Evolutionary conservation across 2,888 invertebrate genomes (phyloP).

Genomic region (Dyspetes luteomarginatus): DNA sequence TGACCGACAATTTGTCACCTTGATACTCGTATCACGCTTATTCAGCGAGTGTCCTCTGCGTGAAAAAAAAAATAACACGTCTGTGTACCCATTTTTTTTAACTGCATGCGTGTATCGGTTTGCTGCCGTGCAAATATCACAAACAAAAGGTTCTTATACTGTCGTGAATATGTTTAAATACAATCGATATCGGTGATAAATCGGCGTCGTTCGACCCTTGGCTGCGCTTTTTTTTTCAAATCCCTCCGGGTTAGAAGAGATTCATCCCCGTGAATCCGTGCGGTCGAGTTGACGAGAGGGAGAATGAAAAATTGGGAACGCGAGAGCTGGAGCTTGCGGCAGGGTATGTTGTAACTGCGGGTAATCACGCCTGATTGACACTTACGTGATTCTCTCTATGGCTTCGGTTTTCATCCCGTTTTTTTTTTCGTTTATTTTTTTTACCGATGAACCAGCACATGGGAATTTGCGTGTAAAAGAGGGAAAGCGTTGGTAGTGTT

Average conservation of each 20-base stretch:
- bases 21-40: slow-evolving; percentile 16
- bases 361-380: slow-evolving; percentile 52
- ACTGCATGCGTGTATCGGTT: neutral
- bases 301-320: slow-evolving; percentile 45
- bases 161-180: slow-evolving; percentile 34
- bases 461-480: neutral
- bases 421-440: neutral
- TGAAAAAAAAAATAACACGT: neutral
- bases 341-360: slow-evolving; percentile 39
- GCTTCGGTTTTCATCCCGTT: slow-evolving; percentile 24
- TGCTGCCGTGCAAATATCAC: slow-evolving; percentile 30
- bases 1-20: slow-evolving; percentile 19
- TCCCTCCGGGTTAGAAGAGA: neutral
- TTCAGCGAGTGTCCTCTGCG: neutral
- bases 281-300: slow-evolving; percentile 35
- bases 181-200: slow-evolving; percentile 58
- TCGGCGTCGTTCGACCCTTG: neutral
- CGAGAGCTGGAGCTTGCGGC: neutral
- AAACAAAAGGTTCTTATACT: slow-evolving; percentile 25
- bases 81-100: neutral
- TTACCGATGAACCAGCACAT: neutral
- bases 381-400: slow-evolving; percentile 43
- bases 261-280: slow-evolving; percentile 28
- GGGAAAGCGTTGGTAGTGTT: neutral
- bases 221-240: slow-evolving; percentile 10